Evolutionary conservation across 2,888 invertebrate species (phyloP), one percentile per base, ranked within the genome.

Genomic region (Nephrocerus scutellatus): DNA sequence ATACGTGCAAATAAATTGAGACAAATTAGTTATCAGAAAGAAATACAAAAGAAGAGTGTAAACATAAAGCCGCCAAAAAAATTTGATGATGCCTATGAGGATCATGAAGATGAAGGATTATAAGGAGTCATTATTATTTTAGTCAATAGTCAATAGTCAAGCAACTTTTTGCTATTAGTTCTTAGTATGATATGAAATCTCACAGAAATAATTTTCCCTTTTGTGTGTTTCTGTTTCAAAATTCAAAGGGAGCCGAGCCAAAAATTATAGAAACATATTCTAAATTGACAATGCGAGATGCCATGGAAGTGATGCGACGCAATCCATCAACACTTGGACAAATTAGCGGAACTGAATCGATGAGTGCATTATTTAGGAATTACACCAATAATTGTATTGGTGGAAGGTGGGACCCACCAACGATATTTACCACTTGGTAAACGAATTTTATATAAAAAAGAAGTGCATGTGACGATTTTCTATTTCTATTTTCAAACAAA

Each of bases 191-290:
- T n/a, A n/a, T n/a, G n/a, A n/a, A n/a, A n/a, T n/a, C n/a, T n/a
- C n/a, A n/a, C n/a, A n/a, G n/a, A n/a, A n/a, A n/a, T n/a, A n/a
- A n/a, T n/a, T n/a, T n/a, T n/a, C n/a, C n/a, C n/a, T n/a, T n/a
- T n/a, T n/a, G n/a, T n/a, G n/a, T n/a, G n/a, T 25, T 30, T 31
- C 16, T 25, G 39, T 4, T 21, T 13, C 35, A 33, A 31, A 13
- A 3, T 12, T 6, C 30, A 9, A 30, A 69, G 75, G 88, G 89
- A 44, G 84, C 83, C 31, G 91, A 91, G 60, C 92, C 91, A 37
- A 92, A 92, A 66, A 91, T 93, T 54, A 74, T 93, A 57, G 91
- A 93, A 68, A 92, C 93, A 0, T 91, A 90, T 69, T 90, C 91
- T 4, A 91, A 91, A 62, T 70, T 93, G 52, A 89, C 90, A 15